These are phyloP conservation scores for Rhinoptilus africanus DNA, from an alignment of 2,113 vertebrate genomes.

Conservation along the genomic window DNA sequence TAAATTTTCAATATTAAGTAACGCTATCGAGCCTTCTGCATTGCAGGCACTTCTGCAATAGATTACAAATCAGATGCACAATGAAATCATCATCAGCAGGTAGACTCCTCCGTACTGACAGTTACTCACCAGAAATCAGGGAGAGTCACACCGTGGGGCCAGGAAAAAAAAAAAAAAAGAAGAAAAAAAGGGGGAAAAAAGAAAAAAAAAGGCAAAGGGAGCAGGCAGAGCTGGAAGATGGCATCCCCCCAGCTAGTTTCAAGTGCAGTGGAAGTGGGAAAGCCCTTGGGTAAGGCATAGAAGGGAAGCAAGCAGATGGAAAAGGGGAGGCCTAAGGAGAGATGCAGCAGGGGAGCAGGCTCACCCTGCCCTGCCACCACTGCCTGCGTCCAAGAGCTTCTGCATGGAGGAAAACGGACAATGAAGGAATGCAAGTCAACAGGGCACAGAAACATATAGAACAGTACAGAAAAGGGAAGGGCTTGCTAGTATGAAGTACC, in stretches of 20 bases:
- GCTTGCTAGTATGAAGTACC: not conserved
- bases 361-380: not conserved
- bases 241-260: not conserved
- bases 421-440: not conserved
- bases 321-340: not conserved
- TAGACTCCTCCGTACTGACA: not conserved
- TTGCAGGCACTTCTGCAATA: not conserved
- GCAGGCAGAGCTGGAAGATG: not conserved
- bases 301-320: not conserved
- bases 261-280: not conserved
- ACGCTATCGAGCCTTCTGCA: not conserved
- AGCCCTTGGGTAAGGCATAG: not conserved
- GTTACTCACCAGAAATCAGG: slow-evolving; percentile 14
- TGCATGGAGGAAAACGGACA: not conserved
- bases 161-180: fast-evolving
- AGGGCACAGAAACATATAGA: not conserved
- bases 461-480: not conserved
- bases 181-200: fast-evolving
- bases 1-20: not conserved
- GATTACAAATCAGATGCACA: not conserved
- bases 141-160: not conserved
- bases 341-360: not conserved
- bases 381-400: not conserved
- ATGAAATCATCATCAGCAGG: not conserved
- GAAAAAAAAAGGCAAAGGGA: not conserved